Base-by-base conservation (phyloP, 2,113 vertebrate genomes). In the pig (Sus scrofa) region DNA sequence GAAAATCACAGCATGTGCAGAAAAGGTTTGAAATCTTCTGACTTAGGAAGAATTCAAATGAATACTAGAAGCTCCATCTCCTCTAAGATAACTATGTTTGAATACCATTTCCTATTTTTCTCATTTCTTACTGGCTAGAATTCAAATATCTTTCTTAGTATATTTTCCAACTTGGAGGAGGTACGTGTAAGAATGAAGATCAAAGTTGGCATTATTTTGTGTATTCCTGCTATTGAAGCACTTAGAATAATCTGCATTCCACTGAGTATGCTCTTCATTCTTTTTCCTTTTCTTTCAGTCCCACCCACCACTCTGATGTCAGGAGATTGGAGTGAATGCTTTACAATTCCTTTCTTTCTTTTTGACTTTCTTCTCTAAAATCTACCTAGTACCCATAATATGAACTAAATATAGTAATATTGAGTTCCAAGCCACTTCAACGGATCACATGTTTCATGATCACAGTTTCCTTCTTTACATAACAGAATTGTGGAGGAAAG, bases 101-200 rank as follows among this genome's bases (percentile, higher is more conserved):
- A 39, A 70, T 52, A 58, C 19, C 4, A 75, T 70, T n/a, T 52
- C 11, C 37, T 74, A 73, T 4, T 88, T 86, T 54, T 90, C 7
- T 14, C 54, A 20, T 52, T 62, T 20, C 3, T 90, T 91, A 63
- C 9, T 68, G 16, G 14, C 15, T 19, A 86, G 6, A 20, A 67
- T 67, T 86, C 67, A 52, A 70, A 96, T 16, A 24, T 79, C 32
- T 97, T 93, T 68, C 7, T 68, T 37, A 37, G 2, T 14, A 8
- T 50, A 20, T 78, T 67, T 81, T 86, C 19, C 52, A 44, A 58
- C 6, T n/a, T 75, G 30, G 3, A 86, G 52, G 30, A 54, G 2
- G 11, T 11, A 6, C 7, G 19, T 68, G 19, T 77, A 52, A 79
- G 30, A 63, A 79, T 8, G 32, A 54, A 73, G 24, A 4, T 37